Evolutionary conservation across 2,888 invertebrate species (phyloP).

Genomic region (Thereva unica): DNA sequence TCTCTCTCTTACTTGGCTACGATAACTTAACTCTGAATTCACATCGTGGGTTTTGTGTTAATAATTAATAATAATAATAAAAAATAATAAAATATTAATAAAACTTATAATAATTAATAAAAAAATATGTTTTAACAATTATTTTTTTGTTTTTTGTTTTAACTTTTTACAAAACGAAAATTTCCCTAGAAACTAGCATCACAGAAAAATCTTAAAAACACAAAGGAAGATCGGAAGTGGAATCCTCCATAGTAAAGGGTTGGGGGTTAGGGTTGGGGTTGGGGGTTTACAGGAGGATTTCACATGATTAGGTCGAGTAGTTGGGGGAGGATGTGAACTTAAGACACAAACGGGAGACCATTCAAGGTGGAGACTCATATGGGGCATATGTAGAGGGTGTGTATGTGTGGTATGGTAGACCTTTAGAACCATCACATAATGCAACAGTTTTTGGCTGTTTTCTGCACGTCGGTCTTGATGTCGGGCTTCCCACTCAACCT

Average conservation of each 20-base stretch:
- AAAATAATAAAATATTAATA: too few species aligned
- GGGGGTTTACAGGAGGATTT: constrained; percentile 9
- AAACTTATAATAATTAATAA: too few species aligned
- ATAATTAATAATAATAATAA: too few species aligned
- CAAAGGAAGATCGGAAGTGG: constrained; percentile 11
- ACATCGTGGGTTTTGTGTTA: too few species aligned
- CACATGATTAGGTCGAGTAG: neutral
- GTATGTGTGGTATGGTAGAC: neutral
- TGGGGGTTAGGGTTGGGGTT: neutral
- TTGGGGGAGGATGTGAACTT: constrained; percentile 5
- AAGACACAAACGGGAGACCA: constrained; percentile 10
- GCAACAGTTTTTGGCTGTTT: constrained; percentile 41
- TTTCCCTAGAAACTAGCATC: constrained; percentile 40
- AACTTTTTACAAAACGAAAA: constrained; percentile 17
- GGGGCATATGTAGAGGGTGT: constrained; percentile 7
- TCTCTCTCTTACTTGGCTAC: constrained; percentile 8
- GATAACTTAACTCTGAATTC: too few species aligned
- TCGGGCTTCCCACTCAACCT: constrained; percentile 40
- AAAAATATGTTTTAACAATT: too few species aligned
- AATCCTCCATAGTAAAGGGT: neutral
- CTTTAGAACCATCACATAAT: constrained; percentile 42
- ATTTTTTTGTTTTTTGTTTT: too few species aligned
- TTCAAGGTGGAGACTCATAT: constrained; percentile 17
- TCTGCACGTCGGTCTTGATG: constrained; percentile 41
- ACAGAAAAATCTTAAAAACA: constrained; percentile 39